Conservation (phyloP, 2,113 vertebrate species). For the Symphodus melops region DNA sequence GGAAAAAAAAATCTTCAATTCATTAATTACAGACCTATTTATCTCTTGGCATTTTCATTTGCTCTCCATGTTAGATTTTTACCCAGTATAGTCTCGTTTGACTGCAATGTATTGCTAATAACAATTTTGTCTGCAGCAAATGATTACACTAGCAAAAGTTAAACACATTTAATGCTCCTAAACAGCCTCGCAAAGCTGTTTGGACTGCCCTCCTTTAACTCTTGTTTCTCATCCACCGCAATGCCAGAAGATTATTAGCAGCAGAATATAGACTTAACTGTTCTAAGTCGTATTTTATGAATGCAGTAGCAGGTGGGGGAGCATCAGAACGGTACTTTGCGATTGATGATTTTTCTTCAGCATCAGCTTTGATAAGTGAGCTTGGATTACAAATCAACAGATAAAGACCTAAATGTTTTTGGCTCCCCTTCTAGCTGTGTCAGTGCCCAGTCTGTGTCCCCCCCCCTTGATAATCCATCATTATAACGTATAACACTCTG, state of each 20-base stretch:
- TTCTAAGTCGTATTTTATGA: conserved; percentile 21
- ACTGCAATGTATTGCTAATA: conserved; percentile 23
- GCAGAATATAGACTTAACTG: not conserved
- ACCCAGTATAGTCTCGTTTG: conserved; percentile 16
- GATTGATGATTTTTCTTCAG: conserved; percentile 13
- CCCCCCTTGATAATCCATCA: conserved; percentile 18
- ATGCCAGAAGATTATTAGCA: conserved; percentile 12
- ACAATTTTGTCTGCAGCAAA: conserved; percentile 20
- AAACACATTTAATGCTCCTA: not conserved
- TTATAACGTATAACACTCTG: conserved; percentile 1
- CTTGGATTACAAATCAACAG: conserved; percentile 37
- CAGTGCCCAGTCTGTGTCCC: not conserved
- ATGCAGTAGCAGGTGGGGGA: not conserved
- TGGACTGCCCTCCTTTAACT: not conserved
- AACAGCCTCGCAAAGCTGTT: not conserved
- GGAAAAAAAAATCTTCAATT: conserved; percentile 35
- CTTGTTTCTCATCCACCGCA: not conserved
- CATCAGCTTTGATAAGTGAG: conserved; percentile 34
- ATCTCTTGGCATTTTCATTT: conserved; percentile 45
- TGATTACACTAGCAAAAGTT: conserved; percentile 25
- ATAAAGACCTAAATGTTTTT: conserved; percentile 25
- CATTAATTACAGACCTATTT: conserved; percentile 41
- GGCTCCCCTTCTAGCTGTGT: conserved; percentile 6
- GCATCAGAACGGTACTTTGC: not conserved
- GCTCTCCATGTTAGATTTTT: conserved; percentile 24